Conservation (phyloP, 2,888 invertebrate genomes). For the Vesta saturnalis region DNA sequence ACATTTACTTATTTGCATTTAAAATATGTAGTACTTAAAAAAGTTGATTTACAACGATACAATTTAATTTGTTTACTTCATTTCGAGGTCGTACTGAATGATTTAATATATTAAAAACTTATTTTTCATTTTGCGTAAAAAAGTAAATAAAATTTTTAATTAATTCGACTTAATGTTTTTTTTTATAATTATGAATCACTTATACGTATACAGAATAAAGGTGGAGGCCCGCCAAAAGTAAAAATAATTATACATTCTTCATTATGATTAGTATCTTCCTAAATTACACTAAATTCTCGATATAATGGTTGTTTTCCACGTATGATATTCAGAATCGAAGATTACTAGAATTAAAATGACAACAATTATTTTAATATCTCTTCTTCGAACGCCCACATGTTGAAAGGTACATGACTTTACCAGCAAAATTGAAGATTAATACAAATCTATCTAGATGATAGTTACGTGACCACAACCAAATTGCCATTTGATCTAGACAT, state of each 20-base stretch:
- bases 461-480: slow-evolving; percentile 12
- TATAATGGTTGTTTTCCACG: slow-evolving; percentile 39
- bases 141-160: background rate
- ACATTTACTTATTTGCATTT: no score
- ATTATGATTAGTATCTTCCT: slow-evolving; percentile 40
- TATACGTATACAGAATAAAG: slow-evolving; percentile 18
- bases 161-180: background rate
- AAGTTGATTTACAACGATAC: background rate
- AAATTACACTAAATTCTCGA: slow-evolving; percentile 43
- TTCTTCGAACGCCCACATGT: slow-evolving; percentile 41
- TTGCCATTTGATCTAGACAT: background rate
- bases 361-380: slow-evolving; percentile 48
- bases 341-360: slow-evolving; percentile 50
- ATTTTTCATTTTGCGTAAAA: background rate
- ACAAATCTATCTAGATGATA: slow-evolving; percentile 9
- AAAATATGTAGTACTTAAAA: background rate
- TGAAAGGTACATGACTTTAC: slow-evolving; percentile 25
- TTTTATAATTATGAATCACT: background rate
- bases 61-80: slow-evolving; percentile 10
- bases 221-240: slow-evolving; percentile 24
- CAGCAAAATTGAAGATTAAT: slow-evolving; percentile 19
- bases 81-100: background rate
- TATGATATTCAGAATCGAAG: slow-evolving; percentile 42
- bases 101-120: background rate
- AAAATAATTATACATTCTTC: slow-evolving; percentile 43